Evolutionary conservation across 1,140 invertebrate genomes (phyloP).

Genomic region (Bradysia coprophila): DNA sequence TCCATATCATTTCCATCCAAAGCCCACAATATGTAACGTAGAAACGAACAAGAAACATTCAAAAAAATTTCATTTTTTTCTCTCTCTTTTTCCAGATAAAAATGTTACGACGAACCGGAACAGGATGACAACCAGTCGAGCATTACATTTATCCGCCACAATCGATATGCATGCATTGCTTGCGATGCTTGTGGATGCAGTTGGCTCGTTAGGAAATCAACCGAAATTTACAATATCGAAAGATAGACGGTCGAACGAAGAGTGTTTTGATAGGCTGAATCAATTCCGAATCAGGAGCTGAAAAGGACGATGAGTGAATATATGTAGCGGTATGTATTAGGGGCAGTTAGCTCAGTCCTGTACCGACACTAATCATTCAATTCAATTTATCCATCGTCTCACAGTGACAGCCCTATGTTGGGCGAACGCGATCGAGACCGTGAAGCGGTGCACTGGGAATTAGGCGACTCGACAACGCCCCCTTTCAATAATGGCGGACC

Average conservation of each 20-base stretch:
- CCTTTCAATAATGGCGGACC: slow-evolving; percentile 27
- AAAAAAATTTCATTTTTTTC: too few relatives aligned
- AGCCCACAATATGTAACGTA: too few relatives aligned
- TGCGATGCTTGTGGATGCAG: not conserved
- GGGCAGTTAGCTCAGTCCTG: not conserved
- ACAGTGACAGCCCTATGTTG: slow-evolving; percentile 25
- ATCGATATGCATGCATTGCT: not conserved
- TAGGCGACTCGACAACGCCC: slow-evolving; percentile 33
- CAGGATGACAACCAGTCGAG: not conserved
- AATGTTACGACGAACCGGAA: not conserved
- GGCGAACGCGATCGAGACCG: slow-evolving; percentile 39
- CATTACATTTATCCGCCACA: not conserved
- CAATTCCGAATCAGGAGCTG: slow-evolving; percentile 1
- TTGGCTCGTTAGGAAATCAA: not conserved
- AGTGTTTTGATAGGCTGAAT: not conserved
- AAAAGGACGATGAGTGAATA: slow-evolving; percentile 3
- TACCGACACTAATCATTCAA: not conserved
- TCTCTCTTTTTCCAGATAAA: not conserved
- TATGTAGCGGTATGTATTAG: slow-evolving; percentile 4
- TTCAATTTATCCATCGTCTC: not conserved
- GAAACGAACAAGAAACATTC: too few relatives aligned
- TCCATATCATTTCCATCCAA: too few relatives aligned
- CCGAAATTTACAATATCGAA: not conserved
- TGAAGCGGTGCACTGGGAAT: slow-evolving; percentile 43
- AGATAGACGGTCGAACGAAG: not conserved